Conservation (phyloP, 2,888 invertebrate species). For the Pardosa pseudoannulata region DNA sequence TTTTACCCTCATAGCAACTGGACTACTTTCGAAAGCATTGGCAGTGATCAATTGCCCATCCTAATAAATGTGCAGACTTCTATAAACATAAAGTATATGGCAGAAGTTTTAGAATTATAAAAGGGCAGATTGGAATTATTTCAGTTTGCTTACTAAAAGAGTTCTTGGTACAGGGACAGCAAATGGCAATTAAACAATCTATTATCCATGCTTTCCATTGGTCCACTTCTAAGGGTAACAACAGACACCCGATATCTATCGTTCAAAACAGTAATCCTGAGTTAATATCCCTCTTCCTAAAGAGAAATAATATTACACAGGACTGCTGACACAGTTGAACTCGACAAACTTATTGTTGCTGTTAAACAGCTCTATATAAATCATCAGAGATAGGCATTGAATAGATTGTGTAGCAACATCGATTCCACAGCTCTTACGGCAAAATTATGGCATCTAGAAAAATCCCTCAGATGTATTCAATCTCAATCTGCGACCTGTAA, state of each 20-base stretch:
- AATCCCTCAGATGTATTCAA: neutral
- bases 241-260: slow-evolving; percentile 30
- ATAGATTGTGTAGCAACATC: neutral
- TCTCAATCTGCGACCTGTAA: neutral
- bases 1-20: neutral
- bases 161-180: slow-evolving; percentile 7
- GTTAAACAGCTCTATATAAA: slow-evolving; percentile 22
- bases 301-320: slow-evolving; percentile 11
- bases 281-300: no score
- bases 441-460: slow-evolving; percentile 7
- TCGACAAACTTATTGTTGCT: slow-evolving; percentile 8
- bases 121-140: slow-evolving; percentile 28
- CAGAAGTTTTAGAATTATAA: slow-evolving; percentile 18
- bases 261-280: slow-evolving; percentile 15
- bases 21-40: slow-evolving; percentile 17
- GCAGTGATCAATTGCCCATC: slow-evolving; percentile 32
- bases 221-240: slow-evolving; percentile 25
- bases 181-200: neutral
- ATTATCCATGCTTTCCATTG: slow-evolving; percentile 16
- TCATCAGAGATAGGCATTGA: slow-evolving; percentile 2
- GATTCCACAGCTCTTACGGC: slow-evolving; percentile 23
- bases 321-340: slow-evolving; percentile 6
- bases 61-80: slow-evolving; percentile 16
- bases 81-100: slow-evolving; percentile 11
- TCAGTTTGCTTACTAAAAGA: slow-evolving; percentile 5